Conservation (phyloP, 2,113 vertebrate species). For the Alexandromys fortis region DNA sequence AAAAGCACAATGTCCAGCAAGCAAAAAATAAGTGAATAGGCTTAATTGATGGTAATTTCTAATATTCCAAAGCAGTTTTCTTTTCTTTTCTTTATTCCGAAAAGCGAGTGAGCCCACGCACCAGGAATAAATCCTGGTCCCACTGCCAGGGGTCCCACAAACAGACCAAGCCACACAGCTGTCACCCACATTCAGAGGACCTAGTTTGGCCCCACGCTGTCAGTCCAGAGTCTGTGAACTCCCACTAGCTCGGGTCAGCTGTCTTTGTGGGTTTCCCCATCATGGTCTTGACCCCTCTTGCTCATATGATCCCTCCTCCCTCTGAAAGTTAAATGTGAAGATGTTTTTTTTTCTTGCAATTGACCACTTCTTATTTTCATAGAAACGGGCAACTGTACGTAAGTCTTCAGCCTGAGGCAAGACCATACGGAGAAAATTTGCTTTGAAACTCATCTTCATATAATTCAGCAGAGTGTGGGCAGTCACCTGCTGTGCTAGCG, state of each 20-base stretch:
- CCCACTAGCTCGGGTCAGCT: too few relatives aligned
- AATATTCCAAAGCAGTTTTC: conserved; percentile 40
- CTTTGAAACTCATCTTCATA: conserved; percentile 3
- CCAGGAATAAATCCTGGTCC: too few relatives aligned
- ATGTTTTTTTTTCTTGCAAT: background rate
- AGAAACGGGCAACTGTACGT: background rate
- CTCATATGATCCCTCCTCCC: too few relatives aligned
- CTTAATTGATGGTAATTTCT: background rate
- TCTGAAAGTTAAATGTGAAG: conserved; percentile 32
- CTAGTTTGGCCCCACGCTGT: too few relatives aligned
- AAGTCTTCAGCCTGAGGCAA: background rate
- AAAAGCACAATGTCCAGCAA: conserved; percentile 17
- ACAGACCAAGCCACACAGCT: too few relatives aligned
- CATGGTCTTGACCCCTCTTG: too few relatives aligned
- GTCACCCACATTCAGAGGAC: too few relatives aligned
- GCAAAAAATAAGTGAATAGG: conserved; percentile 15
- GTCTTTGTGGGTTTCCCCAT: too few relatives aligned
- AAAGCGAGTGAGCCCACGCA: too few relatives aligned
- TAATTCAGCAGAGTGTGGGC: background rate
- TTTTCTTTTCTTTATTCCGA: background rate
- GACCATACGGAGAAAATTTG: background rate
- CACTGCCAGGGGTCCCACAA: too few relatives aligned
- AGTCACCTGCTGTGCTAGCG: background rate
- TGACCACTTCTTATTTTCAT: conserved; percentile 25
- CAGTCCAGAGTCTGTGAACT: too few relatives aligned